Conservation (phyloP, 1,140 invertebrate genomes). For the Aphaenogaster floridana region DNA sequence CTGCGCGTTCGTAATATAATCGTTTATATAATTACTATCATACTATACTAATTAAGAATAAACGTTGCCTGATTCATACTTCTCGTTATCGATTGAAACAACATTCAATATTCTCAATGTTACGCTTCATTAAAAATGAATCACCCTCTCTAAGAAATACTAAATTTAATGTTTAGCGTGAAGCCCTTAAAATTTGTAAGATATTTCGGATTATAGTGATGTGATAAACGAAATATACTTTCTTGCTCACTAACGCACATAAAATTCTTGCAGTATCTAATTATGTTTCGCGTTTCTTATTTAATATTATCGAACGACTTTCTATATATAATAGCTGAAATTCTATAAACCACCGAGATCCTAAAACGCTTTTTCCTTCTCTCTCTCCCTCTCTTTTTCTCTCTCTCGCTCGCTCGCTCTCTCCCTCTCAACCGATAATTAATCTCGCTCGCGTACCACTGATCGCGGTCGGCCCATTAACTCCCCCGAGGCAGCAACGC, state of each 20-base stretch:
- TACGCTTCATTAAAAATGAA: conserved; percentile 1
- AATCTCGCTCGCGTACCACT: conserved; percentile 59
- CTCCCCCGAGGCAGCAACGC: conserved; percentile 50
- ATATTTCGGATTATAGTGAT: neutral
- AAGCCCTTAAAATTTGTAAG: neutral
- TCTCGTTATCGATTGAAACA: neutral
- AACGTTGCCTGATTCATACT: neutral
- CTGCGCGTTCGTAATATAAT: neutral
- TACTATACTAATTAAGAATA: neutral
- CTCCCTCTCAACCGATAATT: conserved; percentile 32
- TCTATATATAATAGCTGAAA: conserved; percentile 26
- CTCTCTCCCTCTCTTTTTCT: neutral
- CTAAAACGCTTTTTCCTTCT: neutral
- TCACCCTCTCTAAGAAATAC: neutral
- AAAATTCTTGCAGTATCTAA: neutral
- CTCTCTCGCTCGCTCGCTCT: neutral
- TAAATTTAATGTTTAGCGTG: neutral
- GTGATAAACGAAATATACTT: neutral
- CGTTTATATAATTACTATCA: neutral
- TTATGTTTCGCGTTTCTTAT: neutral
- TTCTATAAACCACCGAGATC: conserved; percentile 30
- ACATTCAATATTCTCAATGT: neutral
- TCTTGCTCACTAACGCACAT: too few species aligned
- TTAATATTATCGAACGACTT: conserved; percentile 23
- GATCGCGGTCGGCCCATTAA: conserved; percentile 59